Conservation (phyloP, 2,113 vertebrate species). For the Raja brachyura region DNA sequence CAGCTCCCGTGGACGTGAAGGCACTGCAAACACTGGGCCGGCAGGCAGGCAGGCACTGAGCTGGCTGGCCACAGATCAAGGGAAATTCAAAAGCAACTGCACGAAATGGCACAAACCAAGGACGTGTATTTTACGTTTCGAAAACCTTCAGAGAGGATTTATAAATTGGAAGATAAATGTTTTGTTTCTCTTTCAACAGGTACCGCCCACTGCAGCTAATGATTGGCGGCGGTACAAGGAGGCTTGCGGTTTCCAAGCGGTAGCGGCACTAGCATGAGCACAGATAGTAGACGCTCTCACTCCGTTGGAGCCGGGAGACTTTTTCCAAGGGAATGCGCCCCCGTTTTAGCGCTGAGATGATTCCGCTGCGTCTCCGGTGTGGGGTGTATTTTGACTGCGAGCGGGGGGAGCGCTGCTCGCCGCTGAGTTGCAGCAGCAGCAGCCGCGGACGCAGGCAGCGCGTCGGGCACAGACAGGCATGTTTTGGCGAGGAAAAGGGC, state of each 20-base stretch:
- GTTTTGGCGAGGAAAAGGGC: not conserved
- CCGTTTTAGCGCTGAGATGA: not conserved
- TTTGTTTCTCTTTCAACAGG: not conserved
- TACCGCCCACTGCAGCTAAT: not conserved
- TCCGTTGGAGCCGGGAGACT: not conserved
- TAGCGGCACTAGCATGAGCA: too few species aligned
- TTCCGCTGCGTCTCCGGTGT: not conserved
- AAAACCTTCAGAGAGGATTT: not conserved
- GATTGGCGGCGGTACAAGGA: not conserved
- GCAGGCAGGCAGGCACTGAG: not conserved
- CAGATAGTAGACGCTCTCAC: not conserved
- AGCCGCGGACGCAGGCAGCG: not conserved
- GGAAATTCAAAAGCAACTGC: not conserved
- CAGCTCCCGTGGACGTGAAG: too few species aligned
- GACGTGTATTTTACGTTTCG: too few species aligned
- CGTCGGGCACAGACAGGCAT: not conserved
- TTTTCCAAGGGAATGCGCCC: not conserved
- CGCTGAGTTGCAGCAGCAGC: not conserved
- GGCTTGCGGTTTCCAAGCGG: not conserved
- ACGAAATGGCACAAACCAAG: not conserved
- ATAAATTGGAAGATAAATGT: not conserved
- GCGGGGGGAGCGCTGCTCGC: too few species aligned
- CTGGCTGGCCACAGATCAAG: too few species aligned
- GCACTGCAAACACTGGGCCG: not conserved
- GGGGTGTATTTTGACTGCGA: not conserved